Evolutionary conservation across 2,113 vertebrate genomes (phyloP).

Genomic region (Setophaga coronata): DNA sequence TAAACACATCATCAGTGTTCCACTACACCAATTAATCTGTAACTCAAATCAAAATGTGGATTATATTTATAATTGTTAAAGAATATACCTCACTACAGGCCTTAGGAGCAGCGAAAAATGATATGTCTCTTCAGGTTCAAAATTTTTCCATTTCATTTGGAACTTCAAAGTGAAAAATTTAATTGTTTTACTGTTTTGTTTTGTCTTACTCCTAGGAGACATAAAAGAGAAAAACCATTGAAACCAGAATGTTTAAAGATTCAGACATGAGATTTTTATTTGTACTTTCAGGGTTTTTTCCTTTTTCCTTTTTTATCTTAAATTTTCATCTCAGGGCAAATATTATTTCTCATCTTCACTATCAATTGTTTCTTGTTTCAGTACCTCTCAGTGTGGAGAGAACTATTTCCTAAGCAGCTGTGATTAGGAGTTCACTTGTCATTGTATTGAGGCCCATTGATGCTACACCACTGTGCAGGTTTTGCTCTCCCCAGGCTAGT

Average conservation of each 20-base stretch:
- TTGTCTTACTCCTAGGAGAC: background rate
- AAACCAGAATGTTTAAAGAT: background rate
- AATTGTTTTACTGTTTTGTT: background rate
- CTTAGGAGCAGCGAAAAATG: background rate
- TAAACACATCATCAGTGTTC: background rate
- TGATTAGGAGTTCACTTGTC: background rate
- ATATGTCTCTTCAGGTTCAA: background rate
- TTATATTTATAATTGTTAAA: background rate
- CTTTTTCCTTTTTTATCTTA: background rate
- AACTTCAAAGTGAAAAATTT: background rate
- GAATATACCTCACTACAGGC: background rate
- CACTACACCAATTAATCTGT: background rate
- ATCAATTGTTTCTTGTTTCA: background rate
- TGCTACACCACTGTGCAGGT: background rate
- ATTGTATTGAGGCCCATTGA: background rate
- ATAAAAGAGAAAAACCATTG: background rate
- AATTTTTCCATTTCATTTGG: background rate
- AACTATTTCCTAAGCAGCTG: background rate
- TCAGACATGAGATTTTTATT: background rate
- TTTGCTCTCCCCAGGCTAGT: background rate
- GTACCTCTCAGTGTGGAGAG: background rate
- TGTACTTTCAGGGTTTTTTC: fast-evolving
- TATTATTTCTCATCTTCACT: background rate
- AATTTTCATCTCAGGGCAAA: background rate
- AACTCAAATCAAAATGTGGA: background rate